Evolutionary conservation across 2,888 invertebrate genomes (phyloP).

Genomic region (Plagodis pulveraria): DNA sequence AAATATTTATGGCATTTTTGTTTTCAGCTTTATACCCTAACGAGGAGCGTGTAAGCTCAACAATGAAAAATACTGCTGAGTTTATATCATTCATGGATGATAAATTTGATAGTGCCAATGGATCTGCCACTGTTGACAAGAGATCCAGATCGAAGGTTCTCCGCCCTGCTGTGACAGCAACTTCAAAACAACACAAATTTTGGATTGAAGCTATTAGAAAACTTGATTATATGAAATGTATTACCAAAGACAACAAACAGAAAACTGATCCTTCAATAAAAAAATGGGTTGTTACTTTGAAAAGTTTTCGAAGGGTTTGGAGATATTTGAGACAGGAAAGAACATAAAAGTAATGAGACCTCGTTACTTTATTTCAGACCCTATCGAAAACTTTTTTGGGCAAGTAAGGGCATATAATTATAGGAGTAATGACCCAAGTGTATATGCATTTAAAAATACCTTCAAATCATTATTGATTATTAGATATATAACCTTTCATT

Average conservation of each 20-base stretch:
- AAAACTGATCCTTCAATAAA: background rate
- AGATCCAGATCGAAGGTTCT: background rate
- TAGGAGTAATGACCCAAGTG: conserved; percentile 12
- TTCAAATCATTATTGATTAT: conserved; percentile 16
- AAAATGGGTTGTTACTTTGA: background rate
- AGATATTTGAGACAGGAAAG: background rate
- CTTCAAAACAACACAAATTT: background rate
- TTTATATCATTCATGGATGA: background rate
- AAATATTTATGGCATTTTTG: no score
- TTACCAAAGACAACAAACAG: background rate
- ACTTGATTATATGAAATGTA: background rate
- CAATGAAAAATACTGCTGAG: no score
- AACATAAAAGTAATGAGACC: conserved; percentile 26
- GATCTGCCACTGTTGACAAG: background rate
- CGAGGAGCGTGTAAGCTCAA: no score
- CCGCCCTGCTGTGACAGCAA: background rate
- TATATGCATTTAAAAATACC: conserved; percentile 14
- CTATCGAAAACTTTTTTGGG: conserved; percentile 27
- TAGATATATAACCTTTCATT: conserved; percentile 13
- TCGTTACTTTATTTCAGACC: conserved; percentile 32
- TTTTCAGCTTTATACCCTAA: no score
- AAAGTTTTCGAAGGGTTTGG: conserved; percentile 1
- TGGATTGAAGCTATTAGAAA: background rate
- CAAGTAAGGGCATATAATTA: conserved; percentile 27
- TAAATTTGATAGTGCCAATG: background rate